A percentile compares a stretch with the other conserved stretches of the same genome.
These are phyloP conservation scores for Eupithecia dodoneata DNA, from an alignment of 2,888 invertebrate species.

Conservation along the genomic window DNA sequence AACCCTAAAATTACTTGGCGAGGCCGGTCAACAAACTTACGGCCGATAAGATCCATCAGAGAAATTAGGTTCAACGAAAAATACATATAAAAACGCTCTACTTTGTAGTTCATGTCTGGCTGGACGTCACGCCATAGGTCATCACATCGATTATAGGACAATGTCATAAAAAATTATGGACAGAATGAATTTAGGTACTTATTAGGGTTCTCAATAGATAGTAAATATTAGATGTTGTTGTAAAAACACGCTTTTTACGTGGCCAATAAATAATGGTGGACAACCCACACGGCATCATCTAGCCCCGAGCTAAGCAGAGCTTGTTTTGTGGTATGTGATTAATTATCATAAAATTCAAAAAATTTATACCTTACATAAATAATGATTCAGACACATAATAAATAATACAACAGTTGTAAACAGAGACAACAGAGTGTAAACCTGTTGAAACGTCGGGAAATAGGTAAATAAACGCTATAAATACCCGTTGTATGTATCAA, in stretches of 20 bases:
- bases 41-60: background rate
- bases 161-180: background rate
- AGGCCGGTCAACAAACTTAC: background rate
- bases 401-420: too few species aligned
- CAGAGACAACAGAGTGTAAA: too few species aligned
- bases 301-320: too few species aligned
- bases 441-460: too few species aligned
- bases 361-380: too few species aligned
- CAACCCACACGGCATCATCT: too few species aligned
- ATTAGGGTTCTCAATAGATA: background rate
- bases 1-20: background rate
- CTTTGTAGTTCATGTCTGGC: background rate
- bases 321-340: too few species aligned
- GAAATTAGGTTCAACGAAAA: background rate
- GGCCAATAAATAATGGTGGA: too few species aligned
- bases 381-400: too few species aligned
- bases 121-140: constrained; percentile 9
- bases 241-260: background rate
- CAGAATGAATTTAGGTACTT: background rate
- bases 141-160: constrained; percentile 3
- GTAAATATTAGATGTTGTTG: background rate
- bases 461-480: too few species aligned
- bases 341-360: too few species aligned
- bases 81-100: background rate
- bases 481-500: too few species aligned